Evolutionary conservation across 2,888 invertebrate genomes (phyloP).

Genomic region (Aphidius colemani): DNA sequence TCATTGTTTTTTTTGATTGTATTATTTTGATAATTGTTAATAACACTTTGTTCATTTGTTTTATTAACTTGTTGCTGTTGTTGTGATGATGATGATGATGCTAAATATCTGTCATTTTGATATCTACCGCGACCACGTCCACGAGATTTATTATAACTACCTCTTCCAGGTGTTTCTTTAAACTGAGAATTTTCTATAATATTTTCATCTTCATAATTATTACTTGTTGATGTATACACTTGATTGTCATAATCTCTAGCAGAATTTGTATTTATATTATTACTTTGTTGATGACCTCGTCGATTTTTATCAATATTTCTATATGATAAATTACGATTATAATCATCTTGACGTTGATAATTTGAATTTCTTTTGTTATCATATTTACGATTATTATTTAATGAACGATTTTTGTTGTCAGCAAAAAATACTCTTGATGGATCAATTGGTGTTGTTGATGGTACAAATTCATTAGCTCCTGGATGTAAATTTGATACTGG

Average conservation of each 20-base stretch:
- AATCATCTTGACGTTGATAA: constrained; percentile 24
- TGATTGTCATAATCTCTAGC: constrained; percentile 5
- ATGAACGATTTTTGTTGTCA: constrained; percentile 32
- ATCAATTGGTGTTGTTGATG: constrained; percentile 50
- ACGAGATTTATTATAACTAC: constrained; percentile 25
- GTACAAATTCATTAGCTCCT: constrained; percentile 67
- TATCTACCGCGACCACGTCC: constrained; percentile 39
- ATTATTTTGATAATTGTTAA: constrained; percentile 12
- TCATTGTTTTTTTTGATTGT: background rate
- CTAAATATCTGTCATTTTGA: constrained; percentile 40
- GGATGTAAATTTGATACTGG: constrained; percentile 63
- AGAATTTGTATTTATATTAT: background rate
- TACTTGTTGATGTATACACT: background rate
- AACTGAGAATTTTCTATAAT: background rate
- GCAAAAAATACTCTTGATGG: constrained; percentile 34
- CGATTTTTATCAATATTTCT: constrained; percentile 26
- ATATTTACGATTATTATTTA: constrained; percentile 32
- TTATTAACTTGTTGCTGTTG: constrained; percentile 22
- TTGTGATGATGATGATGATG: constrained; percentile 22
- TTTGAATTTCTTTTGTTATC: constrained; percentile 32
- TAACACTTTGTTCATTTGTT: background rate
- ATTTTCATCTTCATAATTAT: constrained; percentile 6
- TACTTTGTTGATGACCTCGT: background rate
- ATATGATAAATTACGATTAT: constrained; percentile 24
- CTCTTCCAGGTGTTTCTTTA: constrained; percentile 4